These are phyloP conservation scores for Hydrozoanthus gracilis DNA, from an alignment of 92 coral and sea anemone species.

Conservation along the genomic window DNA sequence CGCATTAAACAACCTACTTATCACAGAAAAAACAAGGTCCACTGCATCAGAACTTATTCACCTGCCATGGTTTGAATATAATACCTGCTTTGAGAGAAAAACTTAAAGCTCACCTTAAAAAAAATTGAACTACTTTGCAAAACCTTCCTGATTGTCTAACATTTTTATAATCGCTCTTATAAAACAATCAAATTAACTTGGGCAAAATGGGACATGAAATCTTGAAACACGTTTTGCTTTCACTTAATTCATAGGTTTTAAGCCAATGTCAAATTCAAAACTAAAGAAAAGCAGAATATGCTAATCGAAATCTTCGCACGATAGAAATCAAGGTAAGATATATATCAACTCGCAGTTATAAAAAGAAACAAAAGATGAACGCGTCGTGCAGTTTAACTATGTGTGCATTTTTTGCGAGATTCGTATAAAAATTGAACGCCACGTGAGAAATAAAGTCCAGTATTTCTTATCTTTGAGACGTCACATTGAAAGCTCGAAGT, in stretches of 20 bases:
- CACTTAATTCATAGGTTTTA: slow-evolving; percentile 1
- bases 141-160: background rate
- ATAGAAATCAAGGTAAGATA: background rate
- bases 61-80: slow-evolving; percentile 35
- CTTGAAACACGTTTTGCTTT: background rate
- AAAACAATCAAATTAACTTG: background rate
- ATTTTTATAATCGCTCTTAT: background rate
- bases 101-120: background rate
- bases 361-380: background rate
- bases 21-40: background rate
- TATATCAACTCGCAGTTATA: background rate
- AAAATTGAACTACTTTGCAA: background rate
- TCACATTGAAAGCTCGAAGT: background rate
- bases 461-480: slow-evolving; percentile 1
- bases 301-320: background rate
- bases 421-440: background rate
- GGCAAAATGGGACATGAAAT: background rate
- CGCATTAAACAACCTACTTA: background rate
- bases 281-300: slow-evolving; percentile 27
- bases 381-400: background rate
- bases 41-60: slow-evolving; percentile 12
- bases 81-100: slow-evolving; percentile 24
- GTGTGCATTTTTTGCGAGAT: slow-evolving; percentile 15
- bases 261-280: slow-evolving; percentile 23
- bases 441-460: background rate